phyloP scores from a whole-genome alignment of 2,797 vertebrate genomes.

The Neoniphon sammara region DNA sequence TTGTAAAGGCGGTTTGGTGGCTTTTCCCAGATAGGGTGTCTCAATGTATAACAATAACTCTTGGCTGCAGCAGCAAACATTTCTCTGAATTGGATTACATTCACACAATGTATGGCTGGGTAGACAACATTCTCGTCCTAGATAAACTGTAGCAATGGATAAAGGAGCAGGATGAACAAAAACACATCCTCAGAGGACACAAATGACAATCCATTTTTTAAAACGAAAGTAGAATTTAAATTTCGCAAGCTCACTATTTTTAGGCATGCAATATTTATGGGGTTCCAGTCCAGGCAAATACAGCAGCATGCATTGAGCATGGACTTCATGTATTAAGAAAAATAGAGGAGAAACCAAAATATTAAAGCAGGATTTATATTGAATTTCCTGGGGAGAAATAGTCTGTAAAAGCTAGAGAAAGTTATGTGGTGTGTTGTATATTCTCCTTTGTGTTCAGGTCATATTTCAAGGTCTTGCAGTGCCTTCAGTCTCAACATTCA shows the following conservation, averaged over 20 bases:
- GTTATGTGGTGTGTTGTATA: no score
- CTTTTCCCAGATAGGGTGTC: constrained; percentile 65
- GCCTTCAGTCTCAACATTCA: no score
- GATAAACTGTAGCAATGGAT: constrained; percentile 65
- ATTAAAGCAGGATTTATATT: neutral
- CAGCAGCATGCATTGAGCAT: neutral
- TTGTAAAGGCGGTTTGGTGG: constrained; percentile 62
- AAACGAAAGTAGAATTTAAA: constrained; percentile 30
- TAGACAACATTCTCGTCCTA: constrained; percentile 57
- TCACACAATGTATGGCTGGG: constrained; percentile 65
- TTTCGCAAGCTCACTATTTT: constrained; percentile 26
- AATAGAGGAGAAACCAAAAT: neutral
- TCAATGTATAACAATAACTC: constrained; percentile 66
- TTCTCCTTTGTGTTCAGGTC: no score
- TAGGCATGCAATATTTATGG: constrained; percentile 1
- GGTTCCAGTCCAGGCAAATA: constrained; percentile 1
- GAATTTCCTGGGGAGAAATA: neutral
- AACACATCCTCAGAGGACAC: constrained; percentile 42
- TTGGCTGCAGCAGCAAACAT: constrained; percentile 70
- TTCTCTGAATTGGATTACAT: constrained; percentile 74
- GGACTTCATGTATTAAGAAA: neutral
- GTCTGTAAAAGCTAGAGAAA: no score
- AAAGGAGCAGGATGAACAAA: constrained; percentile 43
- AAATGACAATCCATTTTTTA: constrained; percentile 42
- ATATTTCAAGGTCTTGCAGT: no score